These are phyloP conservation scores for Ochropacha duplaris DNA, from an alignment of 2,888 invertebrate genomes.

Conservation along the genomic window DNA sequence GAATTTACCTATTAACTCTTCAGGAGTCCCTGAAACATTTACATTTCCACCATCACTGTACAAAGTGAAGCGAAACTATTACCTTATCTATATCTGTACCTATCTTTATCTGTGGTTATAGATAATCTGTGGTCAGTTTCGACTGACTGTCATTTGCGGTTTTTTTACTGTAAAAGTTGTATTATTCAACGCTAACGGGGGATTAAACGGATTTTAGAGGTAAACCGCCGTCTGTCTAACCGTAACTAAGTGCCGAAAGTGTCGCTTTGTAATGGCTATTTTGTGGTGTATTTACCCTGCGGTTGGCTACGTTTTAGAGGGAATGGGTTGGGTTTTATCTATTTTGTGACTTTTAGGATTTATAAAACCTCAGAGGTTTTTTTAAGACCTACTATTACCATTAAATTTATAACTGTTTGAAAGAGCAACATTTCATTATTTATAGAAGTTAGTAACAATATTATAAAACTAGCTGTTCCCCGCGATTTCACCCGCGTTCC, in stretches of 20 bases:
- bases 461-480: too few relatives aligned
- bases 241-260: conserved; percentile 35
- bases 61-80: conserved; percentile 6
- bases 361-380: too few relatives aligned
- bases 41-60: not conserved
- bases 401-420: too few relatives aligned
- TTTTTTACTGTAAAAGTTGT: conserved; percentile 2
- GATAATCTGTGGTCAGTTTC: conserved; percentile 5
- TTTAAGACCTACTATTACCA: too few relatives aligned
- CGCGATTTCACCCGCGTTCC: too few relatives aligned
- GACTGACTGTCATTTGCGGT: conserved; percentile 1
- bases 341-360: too few relatives aligned
- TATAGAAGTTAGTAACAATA: too few relatives aligned
- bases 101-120: too few relatives aligned
- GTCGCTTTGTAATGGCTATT: conserved; percentile 8
- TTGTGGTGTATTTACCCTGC: not conserved
- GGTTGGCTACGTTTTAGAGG: too few relatives aligned
- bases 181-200: conserved; percentile 1
- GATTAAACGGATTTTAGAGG: conserved; percentile 49
- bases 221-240: conserved; percentile 32
- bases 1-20: not conserved
- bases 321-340: too few relatives aligned
- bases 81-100: conserved; percentile 8
- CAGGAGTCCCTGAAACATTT: not conserved
- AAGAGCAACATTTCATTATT: too few relatives aligned